Evolutionary conservation across 2,113 vertebrate genomes (phyloP).

Genomic region (Cardinalis cardinalis): DNA sequence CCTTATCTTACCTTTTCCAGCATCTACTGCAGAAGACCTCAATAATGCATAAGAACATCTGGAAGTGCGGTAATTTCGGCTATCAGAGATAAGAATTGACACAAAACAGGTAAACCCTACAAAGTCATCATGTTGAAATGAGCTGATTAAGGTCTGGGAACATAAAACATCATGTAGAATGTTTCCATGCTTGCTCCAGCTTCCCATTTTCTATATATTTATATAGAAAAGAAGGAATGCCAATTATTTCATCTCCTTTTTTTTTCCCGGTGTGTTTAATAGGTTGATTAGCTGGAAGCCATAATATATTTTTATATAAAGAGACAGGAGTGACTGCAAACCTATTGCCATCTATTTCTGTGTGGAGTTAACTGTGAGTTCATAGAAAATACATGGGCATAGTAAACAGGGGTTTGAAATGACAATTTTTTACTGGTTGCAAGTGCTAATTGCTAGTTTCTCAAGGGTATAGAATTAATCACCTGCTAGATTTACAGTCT

Average conservation of each 20-base stretch:
- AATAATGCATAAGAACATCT: conserved; percentile 84
- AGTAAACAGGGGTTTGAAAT: conserved; percentile 83
- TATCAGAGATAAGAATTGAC: conserved; percentile 86
- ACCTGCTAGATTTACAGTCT: conserved; percentile 93
- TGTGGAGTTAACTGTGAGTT: conserved; percentile 76
- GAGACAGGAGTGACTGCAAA: conserved; percentile 72
- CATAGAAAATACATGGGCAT: conserved; percentile 77
- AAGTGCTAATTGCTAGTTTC: conserved; percentile 89
- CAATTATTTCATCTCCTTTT: conserved; percentile 68
- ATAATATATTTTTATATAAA: conserved; percentile 76
- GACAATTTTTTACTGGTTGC: conserved; percentile 87
- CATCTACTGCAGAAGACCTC: conserved; percentile 84
- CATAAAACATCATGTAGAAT: conserved; percentile 79
- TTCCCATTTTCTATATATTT: conserved; percentile 64
- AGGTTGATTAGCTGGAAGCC: conserved; percentile 76
- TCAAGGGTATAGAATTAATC: conserved; percentile 98
- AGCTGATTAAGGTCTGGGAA: conserved; percentile 83
- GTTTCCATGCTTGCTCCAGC: conserved; percentile 66
- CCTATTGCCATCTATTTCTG: conserved; percentile 64
- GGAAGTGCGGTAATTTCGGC: conserved; percentile 84
- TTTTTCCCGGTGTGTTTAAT: conserved; percentile 61
- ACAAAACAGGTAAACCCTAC: conserved; percentile 87
- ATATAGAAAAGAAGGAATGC: conserved; percentile 59
- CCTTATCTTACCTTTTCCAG: conserved; percentile 88
- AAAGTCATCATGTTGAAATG: conserved; percentile 83